phyloP scores from a whole-genome alignment of 2,797 vertebrate species.

The Silurus lanzhouensis region DNA sequence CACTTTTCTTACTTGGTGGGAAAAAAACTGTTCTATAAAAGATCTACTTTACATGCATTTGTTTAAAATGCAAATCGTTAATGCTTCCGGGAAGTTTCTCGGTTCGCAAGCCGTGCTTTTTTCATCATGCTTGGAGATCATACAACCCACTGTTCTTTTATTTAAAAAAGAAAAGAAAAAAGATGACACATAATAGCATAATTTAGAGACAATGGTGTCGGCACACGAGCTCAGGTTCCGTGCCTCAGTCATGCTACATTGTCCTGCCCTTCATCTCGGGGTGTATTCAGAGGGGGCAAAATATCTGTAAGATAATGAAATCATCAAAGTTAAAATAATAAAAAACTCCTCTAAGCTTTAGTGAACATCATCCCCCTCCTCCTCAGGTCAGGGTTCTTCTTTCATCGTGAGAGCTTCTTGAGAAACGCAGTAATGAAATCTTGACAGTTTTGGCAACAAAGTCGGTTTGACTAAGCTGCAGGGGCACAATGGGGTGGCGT shows the following conservation, averaged over 20 bases:
- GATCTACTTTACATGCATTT: conserved; percentile 1
- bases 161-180: not conserved
- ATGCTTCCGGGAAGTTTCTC: not conserved
- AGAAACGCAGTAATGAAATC: conserved; percentile 63
- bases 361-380: conserved; percentile 20
- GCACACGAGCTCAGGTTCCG: conserved; percentile 13
- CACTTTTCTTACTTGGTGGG: not conserved
- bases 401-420: conserved; percentile 63
- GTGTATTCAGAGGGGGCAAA: not conserved
- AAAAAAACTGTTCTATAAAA: not conserved
- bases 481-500: conserved; percentile 43
- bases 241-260: conserved; percentile 10
- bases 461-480: conserved; percentile 59
- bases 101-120: not conserved
- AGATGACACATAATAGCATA: conserved; percentile 5
- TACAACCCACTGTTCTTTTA: not conserved
- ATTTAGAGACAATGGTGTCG: conserved; percentile 18
- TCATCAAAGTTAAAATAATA: conserved; percentile 43
- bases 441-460: conserved; percentile 68
- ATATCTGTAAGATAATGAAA: conserved; percentile 36
- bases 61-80: conserved; percentile 21
- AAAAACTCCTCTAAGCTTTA: conserved; percentile 31
- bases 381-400: conserved; percentile 59
- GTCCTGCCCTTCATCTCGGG: conserved; percentile 22
- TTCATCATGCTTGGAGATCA: not conserved